Evolutionary conservation across 2,113 vertebrate species (phyloP).

Genomic region (Holacanthus passer): DNA sequence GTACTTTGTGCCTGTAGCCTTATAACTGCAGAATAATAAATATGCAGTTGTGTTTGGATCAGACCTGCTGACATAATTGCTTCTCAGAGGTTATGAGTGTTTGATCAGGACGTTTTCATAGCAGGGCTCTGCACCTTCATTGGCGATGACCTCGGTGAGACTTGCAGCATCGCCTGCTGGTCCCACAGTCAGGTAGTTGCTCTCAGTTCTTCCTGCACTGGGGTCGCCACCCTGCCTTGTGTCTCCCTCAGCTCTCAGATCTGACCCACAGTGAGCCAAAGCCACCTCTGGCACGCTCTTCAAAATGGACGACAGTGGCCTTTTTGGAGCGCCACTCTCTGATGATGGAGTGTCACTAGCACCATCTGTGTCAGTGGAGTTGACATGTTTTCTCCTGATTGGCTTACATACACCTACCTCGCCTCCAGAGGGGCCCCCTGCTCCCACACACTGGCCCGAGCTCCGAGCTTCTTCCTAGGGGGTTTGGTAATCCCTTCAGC

Average conservation of each 20-base stretch:
- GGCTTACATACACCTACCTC: slow-evolving; percentile 74
- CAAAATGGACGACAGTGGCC: slow-evolving; percentile 80
- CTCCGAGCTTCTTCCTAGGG: slow-evolving; percentile 86
- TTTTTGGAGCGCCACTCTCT: slow-evolving; percentile 68
- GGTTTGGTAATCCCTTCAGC: slow-evolving; percentile 87
- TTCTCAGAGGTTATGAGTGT: slow-evolving; percentile 52
- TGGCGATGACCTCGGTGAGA: slow-evolving; percentile 70
- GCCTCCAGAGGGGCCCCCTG: slow-evolving; percentile 58
- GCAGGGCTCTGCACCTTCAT: slow-evolving; percentile 83
- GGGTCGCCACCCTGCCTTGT: not conserved
- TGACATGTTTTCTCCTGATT: slow-evolving; percentile 71
- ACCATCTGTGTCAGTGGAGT: slow-evolving; percentile 42
- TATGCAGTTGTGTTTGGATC: slow-evolving; percentile 6
- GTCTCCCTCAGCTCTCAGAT: slow-evolving; percentile 16
- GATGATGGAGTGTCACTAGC: slow-evolving; percentile 33
- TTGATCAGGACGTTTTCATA: slow-evolving; percentile 90
- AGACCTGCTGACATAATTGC: slow-evolving; percentile 33
- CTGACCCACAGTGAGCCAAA: slow-evolving; percentile 31
- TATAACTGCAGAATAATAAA: slow-evolving; percentile 15
- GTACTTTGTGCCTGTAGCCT: not conserved
- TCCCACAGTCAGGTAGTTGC: slow-evolving; percentile 72
- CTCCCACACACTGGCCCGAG: slow-evolving; percentile 77
- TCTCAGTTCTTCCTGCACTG: slow-evolving; percentile 51
- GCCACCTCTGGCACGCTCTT: slow-evolving; percentile 76
- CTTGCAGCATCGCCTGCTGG: slow-evolving; percentile 50